Evolutionary conservation across 2,797 vertebrate species (phyloP).

Genomic region (Eospalax fontanierii): DNA sequence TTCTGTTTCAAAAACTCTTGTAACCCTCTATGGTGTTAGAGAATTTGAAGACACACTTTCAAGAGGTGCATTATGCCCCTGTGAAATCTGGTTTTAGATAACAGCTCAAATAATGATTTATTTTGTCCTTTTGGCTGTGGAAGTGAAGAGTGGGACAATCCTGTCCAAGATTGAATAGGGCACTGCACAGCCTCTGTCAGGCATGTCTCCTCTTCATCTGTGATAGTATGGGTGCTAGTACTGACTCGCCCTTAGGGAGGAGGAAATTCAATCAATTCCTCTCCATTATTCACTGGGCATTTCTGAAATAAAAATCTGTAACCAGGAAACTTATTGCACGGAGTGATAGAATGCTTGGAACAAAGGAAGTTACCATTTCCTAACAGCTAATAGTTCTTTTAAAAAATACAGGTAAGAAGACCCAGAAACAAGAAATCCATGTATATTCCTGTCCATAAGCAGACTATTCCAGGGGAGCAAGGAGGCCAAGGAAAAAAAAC

Average conservation of each 20-base stretch:
- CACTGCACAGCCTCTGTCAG: background rate
- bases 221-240: background rate
- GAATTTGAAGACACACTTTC: background rate
- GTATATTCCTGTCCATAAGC: slow-evolving; percentile 14
- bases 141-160: background rate
- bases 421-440: background rate
- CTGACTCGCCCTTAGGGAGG: background rate
- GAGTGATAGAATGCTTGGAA: slow-evolving; percentile 53
- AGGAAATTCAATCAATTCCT: slow-evolving; percentile 31
- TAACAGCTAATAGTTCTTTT: background rate
- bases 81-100: slow-evolving; percentile 33
- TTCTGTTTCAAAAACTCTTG: slow-evolving; percentile 2
- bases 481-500: slow-evolving; percentile 11
- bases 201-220: background rate
- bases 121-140: slow-evolving; percentile 43
- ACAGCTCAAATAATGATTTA: background rate
- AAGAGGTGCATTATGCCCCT: background rate
- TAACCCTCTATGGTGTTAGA: background rate
- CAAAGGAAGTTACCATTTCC: background rate
- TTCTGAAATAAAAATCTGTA: slow-evolving; percentile 55
- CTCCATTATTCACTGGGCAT: background rate
- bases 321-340: slow-evolving; percentile 1
- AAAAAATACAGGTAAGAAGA: slow-evolving; percentile 8
- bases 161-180: background rate
- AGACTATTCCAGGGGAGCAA: background rate